A percentile compares a stretch with the other conserved stretches of the same genome.
phyloP scores from a whole-genome alignment of 2,888 invertebrate species.

The Idaea biselata region DNA sequence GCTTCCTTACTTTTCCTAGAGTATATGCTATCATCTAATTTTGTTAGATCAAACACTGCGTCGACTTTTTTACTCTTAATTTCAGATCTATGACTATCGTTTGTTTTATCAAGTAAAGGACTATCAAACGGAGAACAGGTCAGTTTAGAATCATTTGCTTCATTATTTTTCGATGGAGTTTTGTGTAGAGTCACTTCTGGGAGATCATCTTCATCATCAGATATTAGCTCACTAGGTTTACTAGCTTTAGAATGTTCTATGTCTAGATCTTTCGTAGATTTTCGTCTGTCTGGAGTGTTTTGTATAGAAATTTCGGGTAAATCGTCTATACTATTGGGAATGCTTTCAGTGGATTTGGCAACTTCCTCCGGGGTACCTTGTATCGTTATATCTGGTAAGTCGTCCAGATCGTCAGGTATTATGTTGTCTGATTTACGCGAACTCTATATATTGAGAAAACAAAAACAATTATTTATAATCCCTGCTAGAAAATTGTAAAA shows the following conservation, averaged over 20 bases:
- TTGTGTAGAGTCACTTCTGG: slow-evolving; percentile 18
- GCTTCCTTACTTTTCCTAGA: background rate
- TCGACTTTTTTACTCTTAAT: background rate
- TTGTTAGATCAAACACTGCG: slow-evolving; percentile 15
- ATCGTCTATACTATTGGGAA: slow-evolving; percentile 37
- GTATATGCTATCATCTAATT: background rate
- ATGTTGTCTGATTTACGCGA: slow-evolving; percentile 20
- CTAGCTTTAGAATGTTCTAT: background rate
- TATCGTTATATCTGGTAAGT: background rate
- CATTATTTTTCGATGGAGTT: slow-evolving; percentile 25
- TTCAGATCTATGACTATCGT: slow-evolving; percentile 19
- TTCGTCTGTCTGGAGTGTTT: slow-evolving; percentile 12
- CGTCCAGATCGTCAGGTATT: background rate
- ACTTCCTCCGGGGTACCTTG: background rate
- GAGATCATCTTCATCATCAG: background rate
- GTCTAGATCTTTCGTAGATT: slow-evolving; percentile 10
- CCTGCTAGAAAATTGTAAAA: background rate
- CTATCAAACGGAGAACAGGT: slow-evolving; percentile 63
- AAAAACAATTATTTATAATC: background rate
- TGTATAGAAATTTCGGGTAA: slow-evolving; percentile 25
- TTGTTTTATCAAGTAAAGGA: slow-evolving; percentile 52
- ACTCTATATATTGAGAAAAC: slow-evolving; percentile 17
- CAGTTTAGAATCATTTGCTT: slow-evolving; percentile 40
- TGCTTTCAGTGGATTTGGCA: slow-evolving; percentile 19
- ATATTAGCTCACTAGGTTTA: background rate